Evolutionary conservation across 2,113 vertebrate genomes (phyloP).

Genomic region (Lepus americanus): DNA sequence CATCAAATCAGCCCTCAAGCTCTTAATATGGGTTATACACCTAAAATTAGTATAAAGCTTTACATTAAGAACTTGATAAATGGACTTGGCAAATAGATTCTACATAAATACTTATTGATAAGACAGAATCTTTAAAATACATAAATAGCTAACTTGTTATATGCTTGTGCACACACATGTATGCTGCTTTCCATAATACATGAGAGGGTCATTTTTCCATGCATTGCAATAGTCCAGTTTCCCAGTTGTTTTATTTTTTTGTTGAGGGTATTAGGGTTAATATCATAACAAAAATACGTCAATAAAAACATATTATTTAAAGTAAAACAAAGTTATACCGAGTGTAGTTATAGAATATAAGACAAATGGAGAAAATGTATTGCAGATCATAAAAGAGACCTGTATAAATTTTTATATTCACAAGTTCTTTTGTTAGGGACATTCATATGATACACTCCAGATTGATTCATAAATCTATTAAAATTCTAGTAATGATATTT

Average conservation of each 20-base stretch:
- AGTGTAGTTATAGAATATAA: not conserved
- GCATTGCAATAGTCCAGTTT: not conserved
- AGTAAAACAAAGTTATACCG: not conserved
- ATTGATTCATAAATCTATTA: not conserved
- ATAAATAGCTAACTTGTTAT: not conserved
- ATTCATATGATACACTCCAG: not conserved
- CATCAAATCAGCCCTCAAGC: too few relatives aligned
- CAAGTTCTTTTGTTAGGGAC: not conserved
- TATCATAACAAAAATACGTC: not conserved
- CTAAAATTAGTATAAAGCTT: slow-evolving; percentile 17
- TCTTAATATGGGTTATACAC: not conserved
- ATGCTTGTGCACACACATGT: not conserved
- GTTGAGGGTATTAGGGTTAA: not conserved
- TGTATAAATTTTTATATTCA: not conserved
- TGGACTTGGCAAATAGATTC: not conserved
- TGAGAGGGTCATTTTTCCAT: not conserved
- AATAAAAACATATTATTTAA: not conserved
- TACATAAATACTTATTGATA: not conserved
- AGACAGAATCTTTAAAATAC: not conserved
- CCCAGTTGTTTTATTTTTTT: not conserved
- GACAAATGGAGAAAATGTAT: not conserved
- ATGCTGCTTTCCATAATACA: not conserved
- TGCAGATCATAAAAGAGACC: not conserved
- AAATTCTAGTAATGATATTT: not conserved
- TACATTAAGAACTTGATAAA: not conserved